Evolutionary conservation across 2,113 vertebrate genomes (phyloP).

Genomic region (Phasianus colchicus): DNA sequence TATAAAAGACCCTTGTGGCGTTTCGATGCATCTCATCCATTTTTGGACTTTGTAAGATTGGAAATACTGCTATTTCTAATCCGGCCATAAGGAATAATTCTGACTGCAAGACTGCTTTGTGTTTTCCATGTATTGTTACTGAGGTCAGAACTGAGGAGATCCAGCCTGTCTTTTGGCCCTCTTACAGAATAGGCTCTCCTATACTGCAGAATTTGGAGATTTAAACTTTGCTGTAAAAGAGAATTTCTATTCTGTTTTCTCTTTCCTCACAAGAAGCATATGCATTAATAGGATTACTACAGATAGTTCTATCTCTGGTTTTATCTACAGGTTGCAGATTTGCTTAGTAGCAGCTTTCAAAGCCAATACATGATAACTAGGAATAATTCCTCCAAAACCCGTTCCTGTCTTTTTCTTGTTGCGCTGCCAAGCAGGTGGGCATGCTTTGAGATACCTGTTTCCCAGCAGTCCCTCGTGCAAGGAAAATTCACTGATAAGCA

Average conservation of each 20-base stretch:
- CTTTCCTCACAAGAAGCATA: not conserved
- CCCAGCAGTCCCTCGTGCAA: not conserved
- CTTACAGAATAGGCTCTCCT: not conserved
- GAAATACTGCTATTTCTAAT: not conserved
- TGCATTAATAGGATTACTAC: not conserved
- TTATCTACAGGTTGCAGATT: not conserved
- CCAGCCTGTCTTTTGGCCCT: not conserved
- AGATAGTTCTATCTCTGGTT: not conserved
- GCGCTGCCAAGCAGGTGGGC: not conserved
- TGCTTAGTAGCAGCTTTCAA: not conserved
- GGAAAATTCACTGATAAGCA: not conserved
- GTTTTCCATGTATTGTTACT: not conserved
- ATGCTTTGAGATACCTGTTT: not conserved
- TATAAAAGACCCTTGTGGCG: not conserved
- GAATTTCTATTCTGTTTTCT: not conserved
- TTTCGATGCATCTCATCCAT: not conserved
- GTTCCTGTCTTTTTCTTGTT: not conserved
- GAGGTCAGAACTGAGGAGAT: not conserved
- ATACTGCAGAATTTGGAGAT: not conserved
- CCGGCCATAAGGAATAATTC: not conserved
- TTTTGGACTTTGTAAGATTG: not conserved
- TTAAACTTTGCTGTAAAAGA: not conserved
- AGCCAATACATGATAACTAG: not conserved
- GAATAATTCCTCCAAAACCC: not conserved
- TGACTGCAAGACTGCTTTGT: not conserved